phyloP scores from a whole-genome alignment of 2,113 vertebrate species.

The Scopus umbretta region DNA sequence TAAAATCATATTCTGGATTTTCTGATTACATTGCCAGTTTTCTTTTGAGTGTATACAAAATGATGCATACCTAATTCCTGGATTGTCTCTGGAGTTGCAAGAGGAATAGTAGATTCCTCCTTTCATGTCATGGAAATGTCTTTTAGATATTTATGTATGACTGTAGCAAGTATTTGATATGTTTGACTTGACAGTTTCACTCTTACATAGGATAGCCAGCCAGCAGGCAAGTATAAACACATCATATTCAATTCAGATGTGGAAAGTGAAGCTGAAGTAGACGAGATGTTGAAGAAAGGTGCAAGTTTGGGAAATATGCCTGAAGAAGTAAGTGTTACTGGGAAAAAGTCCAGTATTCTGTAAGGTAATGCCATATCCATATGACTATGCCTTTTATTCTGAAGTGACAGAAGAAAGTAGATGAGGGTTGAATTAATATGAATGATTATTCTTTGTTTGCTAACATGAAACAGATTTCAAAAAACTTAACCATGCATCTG shows the following conservation, averaged over 20 bases:
- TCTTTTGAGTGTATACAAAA: not conserved
- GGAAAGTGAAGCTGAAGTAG: constrained; percentile 62
- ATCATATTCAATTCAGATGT: constrained; percentile 84
- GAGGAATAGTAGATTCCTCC: not conserved
- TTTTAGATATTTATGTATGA: not conserved
- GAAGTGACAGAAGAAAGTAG: not conserved
- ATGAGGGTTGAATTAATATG: not conserved
- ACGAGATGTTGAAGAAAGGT: constrained; percentile 20
- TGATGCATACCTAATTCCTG: not conserved
- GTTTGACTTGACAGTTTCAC: not conserved
- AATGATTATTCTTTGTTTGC: not conserved
- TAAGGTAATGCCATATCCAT: not conserved
- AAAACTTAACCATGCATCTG: not conserved
- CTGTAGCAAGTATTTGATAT: not conserved
- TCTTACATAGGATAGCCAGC: constrained; percentile 73
- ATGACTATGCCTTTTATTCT: not conserved
- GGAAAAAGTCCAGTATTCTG: not conserved
- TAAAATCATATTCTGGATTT: not conserved
- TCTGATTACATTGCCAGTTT: not conserved
- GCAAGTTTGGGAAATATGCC: not conserved
- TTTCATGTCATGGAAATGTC: not conserved
- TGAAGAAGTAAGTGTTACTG: constrained; percentile 11
- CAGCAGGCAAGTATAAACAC: constrained; percentile 75
- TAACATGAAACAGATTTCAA: not conserved
- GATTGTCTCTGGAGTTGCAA: not conserved